These are phyloP conservation scores for Caranx melampygus DNA, from an alignment of 2,113 vertebrate genomes.

Conservation along the genomic window DNA sequence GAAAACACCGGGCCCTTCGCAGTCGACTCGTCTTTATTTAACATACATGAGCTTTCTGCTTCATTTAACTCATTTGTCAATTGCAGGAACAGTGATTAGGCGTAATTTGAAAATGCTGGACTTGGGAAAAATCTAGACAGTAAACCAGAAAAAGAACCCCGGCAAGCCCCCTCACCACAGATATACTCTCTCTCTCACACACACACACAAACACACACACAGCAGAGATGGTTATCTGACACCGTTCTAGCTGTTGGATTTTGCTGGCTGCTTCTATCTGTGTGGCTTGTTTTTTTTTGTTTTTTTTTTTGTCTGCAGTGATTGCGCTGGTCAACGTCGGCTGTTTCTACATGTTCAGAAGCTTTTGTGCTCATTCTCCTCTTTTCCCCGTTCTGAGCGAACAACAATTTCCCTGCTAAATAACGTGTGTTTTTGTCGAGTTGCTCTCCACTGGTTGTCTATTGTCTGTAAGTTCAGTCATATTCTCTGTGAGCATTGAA, in stretches of 20 bases:
- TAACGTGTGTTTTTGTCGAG: not conserved
- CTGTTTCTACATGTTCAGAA: slow-evolving; percentile 24
- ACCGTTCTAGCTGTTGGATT: slow-evolving; percentile 44
- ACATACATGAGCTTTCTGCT: slow-evolving; percentile 27
- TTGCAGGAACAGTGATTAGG: slow-evolving; percentile 39
- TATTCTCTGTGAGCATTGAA: slow-evolving; percentile 31
- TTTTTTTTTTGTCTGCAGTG: slow-evolving; percentile 35
- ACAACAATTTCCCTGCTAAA: slow-evolving; percentile 12
- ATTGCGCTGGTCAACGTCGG: slow-evolving; percentile 37
- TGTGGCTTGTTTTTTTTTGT: slow-evolving; percentile 31
- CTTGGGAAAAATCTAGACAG: slow-evolving; percentile 7
- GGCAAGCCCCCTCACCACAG: not conserved
- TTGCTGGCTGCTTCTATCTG: slow-evolving; percentile 49
- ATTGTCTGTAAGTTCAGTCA: slow-evolving; percentile 27
- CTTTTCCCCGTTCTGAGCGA: not conserved
- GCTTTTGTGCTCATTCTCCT: slow-evolving; percentile 35
- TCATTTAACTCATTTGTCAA: slow-evolving; percentile 29
- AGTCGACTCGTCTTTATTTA: not conserved
- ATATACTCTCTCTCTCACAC: not conserved
- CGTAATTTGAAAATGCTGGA: slow-evolving; percentile 51
- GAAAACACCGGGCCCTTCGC: slow-evolving; percentile 17
- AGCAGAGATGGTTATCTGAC: slow-evolving; percentile 51
- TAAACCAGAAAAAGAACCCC: slow-evolving; percentile 28
- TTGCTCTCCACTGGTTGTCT: not conserved
- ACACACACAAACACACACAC: slow-evolving; percentile 3